Base-by-base conservation (phyloP, 23 tunicate genomes). In the Trididemnum nubilum region DNA sequence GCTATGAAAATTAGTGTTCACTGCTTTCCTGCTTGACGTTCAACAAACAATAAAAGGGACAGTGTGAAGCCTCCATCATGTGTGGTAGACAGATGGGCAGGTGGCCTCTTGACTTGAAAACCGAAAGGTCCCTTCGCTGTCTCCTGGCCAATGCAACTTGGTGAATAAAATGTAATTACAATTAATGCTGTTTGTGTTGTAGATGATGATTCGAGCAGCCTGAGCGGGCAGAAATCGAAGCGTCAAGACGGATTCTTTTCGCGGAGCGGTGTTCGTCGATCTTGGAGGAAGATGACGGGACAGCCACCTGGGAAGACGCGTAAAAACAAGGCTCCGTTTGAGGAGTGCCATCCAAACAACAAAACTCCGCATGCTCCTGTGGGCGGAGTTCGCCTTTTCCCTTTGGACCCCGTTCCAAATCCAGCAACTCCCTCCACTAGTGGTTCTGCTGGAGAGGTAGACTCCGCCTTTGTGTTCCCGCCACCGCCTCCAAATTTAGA, bases 181-280 rank as follows among this genome's bases (percentile, higher is more conserved):
- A n/a, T n/a, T n/a, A n/a, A n/a, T n/a, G n/a, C n/a, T n/a, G n/a
- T n/a, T n/a, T n/a, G n/a, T n/a, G n/a, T n/a, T n/a, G n/a, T n/a
- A n/a, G n/a, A n/a, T n/a, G n/a, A n/a, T n/a, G n/a, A n/a, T n/a
- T n/a, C n/a, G n/a, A n/a, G n/a, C n/a, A n/a, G n/a, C n/a, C n/a
- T n/a, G n/a, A n/a, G n/a, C n/a, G n/a, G n/a, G n/a, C n/a, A n/a
- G n/a, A 67, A 39, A 38, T 7, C 33, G 27, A 73, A 73, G 15
- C 79, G 38, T 28, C 83, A 75, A 0, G 83, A 75, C 27, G 79
- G 87, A 0, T 84, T 84, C 51, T 90, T 90, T 35, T 36, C 89
- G 28, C 82, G 95, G 50, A 79, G 85, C 38, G 83, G 89, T 21
- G 85, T 84, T 38, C 85, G 95, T 36, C 50, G 95, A 27, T 90